Base-by-base conservation (phyloP, 30 jellyfish, hydroid and myxozoan species). In the Rhopilema esculentum region DNA sequence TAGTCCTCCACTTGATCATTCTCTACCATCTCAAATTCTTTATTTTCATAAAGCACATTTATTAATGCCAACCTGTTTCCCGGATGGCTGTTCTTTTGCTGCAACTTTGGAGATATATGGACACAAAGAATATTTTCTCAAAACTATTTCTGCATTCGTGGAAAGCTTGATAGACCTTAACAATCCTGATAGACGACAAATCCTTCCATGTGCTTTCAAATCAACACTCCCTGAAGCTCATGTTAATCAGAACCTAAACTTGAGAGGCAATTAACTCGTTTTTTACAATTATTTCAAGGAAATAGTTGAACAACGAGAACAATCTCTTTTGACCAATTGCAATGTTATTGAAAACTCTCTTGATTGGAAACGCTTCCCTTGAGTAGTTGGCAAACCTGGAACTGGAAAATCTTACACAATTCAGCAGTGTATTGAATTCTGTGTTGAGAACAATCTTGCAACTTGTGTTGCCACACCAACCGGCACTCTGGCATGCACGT, bases 11-110 rank as follows among this genome's bases (percentile, higher is more conserved):
- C 7, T 17, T 0, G 70, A 33, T 1, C 2, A 30, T 0, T 0
- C 26, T 33, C 68, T 48, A 0, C 84, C 84, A 40, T 16, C 29
- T 66, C 70, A 73, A n/a, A 73, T 73, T 0, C 49, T 0, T 4
- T 17, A 77, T 17, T 77, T 77, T 62, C 75, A 77, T 0, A 57
- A 25, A 26, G 87, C 87, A 26, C 76, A 51, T 57, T 20, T 77
- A 51, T 73, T 77, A 0, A 53, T 77, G 64, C 69, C 78, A 22
- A n/a, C 32, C 1, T 1, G 20, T 0, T 71, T 71, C 82, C 23
- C 29, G 20, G 33, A 27, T 27, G 29, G 63, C 19, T 0, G 0
- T 0, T 0, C 25, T 1, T 25, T 71, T 29, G 25, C 67, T 8
- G 4, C 53, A 0, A 29, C 0, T 0, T 25, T 71, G 20, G 82